Evolutionary conservation across 2,797 vertebrate genomes (phyloP).

Genomic region (Sphaeramia orbicularis): DNA sequence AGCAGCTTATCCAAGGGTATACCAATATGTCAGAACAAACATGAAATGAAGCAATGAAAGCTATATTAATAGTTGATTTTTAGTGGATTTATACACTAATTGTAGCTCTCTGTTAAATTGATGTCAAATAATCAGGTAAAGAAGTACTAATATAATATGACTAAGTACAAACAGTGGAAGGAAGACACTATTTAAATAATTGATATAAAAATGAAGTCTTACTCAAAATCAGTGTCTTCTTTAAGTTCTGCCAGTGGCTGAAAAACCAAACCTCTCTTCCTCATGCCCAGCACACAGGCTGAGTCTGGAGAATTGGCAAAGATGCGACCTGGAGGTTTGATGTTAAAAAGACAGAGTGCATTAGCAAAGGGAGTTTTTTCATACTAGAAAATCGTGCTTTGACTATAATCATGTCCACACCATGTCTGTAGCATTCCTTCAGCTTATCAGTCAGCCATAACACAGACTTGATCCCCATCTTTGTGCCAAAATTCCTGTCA

Average conservation of each 20-base stretch:
- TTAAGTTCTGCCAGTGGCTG: conserved; percentile 90
- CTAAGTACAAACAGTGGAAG: too few species aligned
- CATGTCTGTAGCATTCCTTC: conserved; percentile 93
- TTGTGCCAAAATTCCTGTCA: conserved; percentile 96
- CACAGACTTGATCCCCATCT: conserved; percentile 95
- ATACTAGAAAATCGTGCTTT: not conserved
- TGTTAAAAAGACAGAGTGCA: conserved; percentile 14
- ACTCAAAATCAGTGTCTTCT: conserved; percentile 93
- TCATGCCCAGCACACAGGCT: conserved; percentile 94
- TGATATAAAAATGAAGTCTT: conserved; percentile 58
- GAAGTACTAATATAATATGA: too few species aligned
- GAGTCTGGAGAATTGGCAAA: conserved; percentile 94
- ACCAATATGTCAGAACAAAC: too few species aligned
- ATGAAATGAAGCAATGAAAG: too few species aligned
- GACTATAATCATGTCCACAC: conserved; percentile 70
- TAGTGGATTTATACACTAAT: too few species aligned
- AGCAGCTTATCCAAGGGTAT: too few species aligned
- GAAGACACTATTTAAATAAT: too few species aligned
- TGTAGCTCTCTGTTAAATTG: too few species aligned
- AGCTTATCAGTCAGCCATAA: conserved; percentile 94
- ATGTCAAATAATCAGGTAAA: too few species aligned
- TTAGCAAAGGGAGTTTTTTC: conserved; percentile 5
- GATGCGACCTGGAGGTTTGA: conserved; percentile 88
- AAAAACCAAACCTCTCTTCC: conserved; percentile 90
- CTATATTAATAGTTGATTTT: too few species aligned